Percentiles rank a stretch among this genome's conserved stretches.
Evolutionary conservation across 2,113 vertebrate species (phyloP).

Genomic region (Cebidichthys violaceus): DNA sequence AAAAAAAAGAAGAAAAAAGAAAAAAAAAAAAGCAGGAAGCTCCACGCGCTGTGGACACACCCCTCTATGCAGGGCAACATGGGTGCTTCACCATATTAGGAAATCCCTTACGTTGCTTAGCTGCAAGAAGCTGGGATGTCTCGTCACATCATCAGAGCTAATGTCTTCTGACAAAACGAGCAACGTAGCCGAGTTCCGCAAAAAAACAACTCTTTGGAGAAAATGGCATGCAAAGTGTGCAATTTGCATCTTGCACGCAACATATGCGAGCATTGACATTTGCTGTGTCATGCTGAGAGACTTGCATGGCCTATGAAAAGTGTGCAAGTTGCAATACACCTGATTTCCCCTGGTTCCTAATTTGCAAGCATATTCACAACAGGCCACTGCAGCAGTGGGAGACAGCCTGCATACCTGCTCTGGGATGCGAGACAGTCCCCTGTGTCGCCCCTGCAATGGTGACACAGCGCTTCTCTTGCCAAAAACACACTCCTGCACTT

Average conservation of each 20-base stretch:
- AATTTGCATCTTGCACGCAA: background rate
- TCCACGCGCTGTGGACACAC: constrained; percentile 60
- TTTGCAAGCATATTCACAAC: constrained; percentile 29
- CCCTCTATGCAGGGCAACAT: constrained; percentile 66
- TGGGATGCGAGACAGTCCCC: constrained; percentile 47
- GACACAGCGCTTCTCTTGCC: constrained; percentile 74
- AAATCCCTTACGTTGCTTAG: constrained; percentile 81
- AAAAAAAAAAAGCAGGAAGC: constrained; percentile 56
- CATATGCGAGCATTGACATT: background rate
- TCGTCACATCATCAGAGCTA: constrained; percentile 31
- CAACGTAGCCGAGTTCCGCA: background rate
- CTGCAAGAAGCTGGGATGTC: constrained; percentile 78
- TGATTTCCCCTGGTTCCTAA: constrained; percentile 7
- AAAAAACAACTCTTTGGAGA: background rate
- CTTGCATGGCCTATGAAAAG: constrained; percentile 33
- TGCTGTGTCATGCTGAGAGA: constrained; percentile 52
- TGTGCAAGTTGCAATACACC: constrained; percentile 7
- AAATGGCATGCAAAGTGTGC: background rate
- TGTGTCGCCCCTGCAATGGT: constrained; percentile 53
- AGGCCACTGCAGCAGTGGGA: constrained; percentile 44
- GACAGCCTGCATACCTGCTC: constrained; percentile 38
- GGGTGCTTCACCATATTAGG: constrained; percentile 80
- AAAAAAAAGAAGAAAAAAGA: background rate
- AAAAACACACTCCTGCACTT: constrained; percentile 58
- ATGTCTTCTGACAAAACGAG: constrained; percentile 19